Percentiles rank a stretch among this genome's conserved stretches.
Conservation (phyloP, 37 sponge, comb jelly and placozoan species). For the Bolinopsis microptera region DNA sequence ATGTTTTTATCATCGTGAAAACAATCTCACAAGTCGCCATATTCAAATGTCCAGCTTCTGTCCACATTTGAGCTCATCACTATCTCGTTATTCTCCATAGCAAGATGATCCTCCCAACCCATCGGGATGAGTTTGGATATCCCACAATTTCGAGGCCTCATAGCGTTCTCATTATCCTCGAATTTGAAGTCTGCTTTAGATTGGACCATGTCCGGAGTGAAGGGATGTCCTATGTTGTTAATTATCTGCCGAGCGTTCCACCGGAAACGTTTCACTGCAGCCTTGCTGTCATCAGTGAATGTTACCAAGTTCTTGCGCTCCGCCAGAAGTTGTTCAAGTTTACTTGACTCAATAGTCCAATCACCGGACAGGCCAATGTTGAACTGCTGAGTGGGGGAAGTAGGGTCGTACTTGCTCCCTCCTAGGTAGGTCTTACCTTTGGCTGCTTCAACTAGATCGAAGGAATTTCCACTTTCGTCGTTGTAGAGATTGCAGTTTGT, state of each 20-base stretch:
- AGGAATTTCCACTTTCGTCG: background rate
- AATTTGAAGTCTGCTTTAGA: background rate
- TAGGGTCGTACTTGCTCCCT: background rate
- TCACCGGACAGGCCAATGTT: background rate
- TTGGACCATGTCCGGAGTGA: too few relatives aligned
- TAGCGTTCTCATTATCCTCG: background rate
- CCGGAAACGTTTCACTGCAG: too few relatives aligned
- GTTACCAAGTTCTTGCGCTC: too few relatives aligned
- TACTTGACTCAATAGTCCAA: background rate
- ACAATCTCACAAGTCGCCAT: slow-evolving; percentile 18
- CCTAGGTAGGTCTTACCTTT: background rate
- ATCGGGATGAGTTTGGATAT: background rate
- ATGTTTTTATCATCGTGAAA: too few relatives aligned
- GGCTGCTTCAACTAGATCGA: background rate
- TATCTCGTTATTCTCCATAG: background rate
- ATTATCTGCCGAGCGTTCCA: too few relatives aligned
- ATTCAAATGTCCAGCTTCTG: background rate
- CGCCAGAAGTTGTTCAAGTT: background rate
- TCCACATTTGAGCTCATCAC: background rate
- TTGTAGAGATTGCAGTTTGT: background rate
- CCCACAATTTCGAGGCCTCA: background rate
- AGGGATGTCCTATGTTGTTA: too few relatives aligned
- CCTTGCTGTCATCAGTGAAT: too few relatives aligned
- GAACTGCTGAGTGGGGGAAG: background rate
- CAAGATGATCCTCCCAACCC: background rate